phyloP scores from a whole-genome alignment of 2,113 vertebrate genomes.

The Hydrolagus affinis region DNA sequence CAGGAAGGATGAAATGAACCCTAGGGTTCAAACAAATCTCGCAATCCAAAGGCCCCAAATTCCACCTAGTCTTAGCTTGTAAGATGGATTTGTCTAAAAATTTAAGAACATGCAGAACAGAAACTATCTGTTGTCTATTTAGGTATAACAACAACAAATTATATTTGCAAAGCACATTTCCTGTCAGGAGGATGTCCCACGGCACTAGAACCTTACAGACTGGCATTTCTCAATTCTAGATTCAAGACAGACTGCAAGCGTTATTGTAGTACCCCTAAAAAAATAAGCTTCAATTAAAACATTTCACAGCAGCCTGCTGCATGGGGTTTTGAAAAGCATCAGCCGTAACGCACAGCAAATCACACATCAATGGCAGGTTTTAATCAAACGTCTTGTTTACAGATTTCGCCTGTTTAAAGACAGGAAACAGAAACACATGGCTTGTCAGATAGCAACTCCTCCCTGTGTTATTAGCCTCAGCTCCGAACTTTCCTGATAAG shows the following conservation, averaged over 20 bases:
- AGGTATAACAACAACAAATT: too few relatives aligned
- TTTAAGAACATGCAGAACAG: too few relatives aligned
- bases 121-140: too few relatives aligned
- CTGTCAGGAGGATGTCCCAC: too few relatives aligned
- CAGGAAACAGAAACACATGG: too few relatives aligned
- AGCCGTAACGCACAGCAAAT: neutral
- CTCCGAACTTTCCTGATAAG: neutral
- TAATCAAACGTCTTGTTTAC: neutral
- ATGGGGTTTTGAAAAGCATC: neutral
- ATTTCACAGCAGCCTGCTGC: neutral
- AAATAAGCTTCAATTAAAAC: neutral
- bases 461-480: neutral
- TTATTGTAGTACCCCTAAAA: neutral
- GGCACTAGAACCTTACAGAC: neutral
- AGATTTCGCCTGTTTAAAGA: neutral
- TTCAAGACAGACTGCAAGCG: too few relatives aligned
- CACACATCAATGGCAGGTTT: neutral
- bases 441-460: neutral
- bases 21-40: too few relatives aligned
- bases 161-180: too few relatives aligned
- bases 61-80: too few relatives aligned
- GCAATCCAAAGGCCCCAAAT: too few relatives aligned
- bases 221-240: neutral
- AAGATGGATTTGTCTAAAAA: too few relatives aligned
- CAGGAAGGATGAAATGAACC: too few relatives aligned